Conservation (phyloP, 2,888 invertebrate species). For the Zelleria hepariella region DNA sequence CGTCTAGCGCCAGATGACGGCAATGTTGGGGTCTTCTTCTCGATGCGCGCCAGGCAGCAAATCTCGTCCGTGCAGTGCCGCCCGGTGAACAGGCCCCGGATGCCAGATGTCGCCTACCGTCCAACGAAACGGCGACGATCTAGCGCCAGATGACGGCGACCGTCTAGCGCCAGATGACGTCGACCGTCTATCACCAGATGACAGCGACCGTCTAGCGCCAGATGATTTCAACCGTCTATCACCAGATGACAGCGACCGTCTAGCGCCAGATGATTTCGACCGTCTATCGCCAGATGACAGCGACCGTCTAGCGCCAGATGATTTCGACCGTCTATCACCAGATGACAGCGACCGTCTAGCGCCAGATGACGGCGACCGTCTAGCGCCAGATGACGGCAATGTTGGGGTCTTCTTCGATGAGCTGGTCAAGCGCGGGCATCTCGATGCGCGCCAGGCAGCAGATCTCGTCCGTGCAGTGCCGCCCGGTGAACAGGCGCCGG, state of each 20-base stretch:
- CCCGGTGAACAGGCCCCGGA: too few species aligned
- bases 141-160: too few species aligned
- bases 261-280: too few species aligned
- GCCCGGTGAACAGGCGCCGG: constrained; percentile 82
- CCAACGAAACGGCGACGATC: too few species aligned
- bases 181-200: constrained; percentile 81
- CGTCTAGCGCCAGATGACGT: not conserved
- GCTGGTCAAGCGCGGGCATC: constrained; percentile 81
- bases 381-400: constrained; percentile 87
- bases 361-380: constrained; percentile 1
- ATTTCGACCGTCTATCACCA: too few species aligned
- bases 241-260: too few species aligned
- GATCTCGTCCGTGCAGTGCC: constrained; percentile 89
- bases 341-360: too few species aligned
- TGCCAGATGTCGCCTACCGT: too few species aligned
- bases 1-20: constrained; percentile 83
- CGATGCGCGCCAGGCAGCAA: constrained; percentile 86
- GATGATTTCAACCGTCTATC: too few species aligned
- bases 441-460: constrained; percentile 87
- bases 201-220: too few species aligned
- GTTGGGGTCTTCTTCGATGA: constrained; percentile 87
- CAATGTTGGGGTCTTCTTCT: constrained; percentile 85
- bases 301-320: too few species aligned
- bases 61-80: constrained; percentile 95
- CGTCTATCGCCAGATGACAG: too few species aligned